phyloP scores from a whole-genome alignment of 2,888 invertebrate species.

The Spisula solida region DNA sequence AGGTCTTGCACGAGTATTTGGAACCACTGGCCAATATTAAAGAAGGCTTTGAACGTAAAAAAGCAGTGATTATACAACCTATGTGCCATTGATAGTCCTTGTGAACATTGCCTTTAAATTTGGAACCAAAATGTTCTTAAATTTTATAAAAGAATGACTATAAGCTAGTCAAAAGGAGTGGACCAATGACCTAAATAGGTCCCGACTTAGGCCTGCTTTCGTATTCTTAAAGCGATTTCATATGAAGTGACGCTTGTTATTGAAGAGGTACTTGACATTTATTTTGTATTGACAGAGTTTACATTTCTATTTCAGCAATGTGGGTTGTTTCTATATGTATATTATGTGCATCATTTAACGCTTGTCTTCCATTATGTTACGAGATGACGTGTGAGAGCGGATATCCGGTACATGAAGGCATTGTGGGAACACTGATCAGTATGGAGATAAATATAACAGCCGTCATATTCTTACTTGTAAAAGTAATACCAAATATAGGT shows the following conservation, averaged over 20 bases:
- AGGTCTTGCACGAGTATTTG: too few relatives aligned
- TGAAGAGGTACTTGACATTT: too few relatives aligned
- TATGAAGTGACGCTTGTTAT: too few relatives aligned
- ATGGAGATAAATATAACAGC: conserved; percentile 72
- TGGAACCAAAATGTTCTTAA: too few relatives aligned
- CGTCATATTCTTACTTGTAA: conserved; percentile 68
- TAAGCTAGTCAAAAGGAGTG: background rate
- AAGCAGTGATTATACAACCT: too few relatives aligned
- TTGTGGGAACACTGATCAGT: conserved; percentile 75
- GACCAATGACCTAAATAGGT: too few relatives aligned
- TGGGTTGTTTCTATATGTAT: conserved; percentile 72
- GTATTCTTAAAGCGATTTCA: background rate
- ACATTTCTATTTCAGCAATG: conserved; percentile 58
- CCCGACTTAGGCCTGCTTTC: too few relatives aligned
- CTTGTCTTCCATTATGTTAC: conserved; percentile 76
- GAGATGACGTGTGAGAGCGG: conserved; percentile 80
- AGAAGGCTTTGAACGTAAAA: too few relatives aligned
- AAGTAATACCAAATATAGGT: conserved; percentile 72
- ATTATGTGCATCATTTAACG: conserved; percentile 67
- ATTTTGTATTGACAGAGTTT: background rate
- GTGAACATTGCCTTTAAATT: too few relatives aligned
- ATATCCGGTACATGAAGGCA: conserved; percentile 79
- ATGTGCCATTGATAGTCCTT: too few relatives aligned
- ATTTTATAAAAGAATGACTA: too few relatives aligned
- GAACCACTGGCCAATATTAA: too few relatives aligned